Percentiles rank a stretch among this genome's conserved stretches.
Conservation (phyloP, 1,140 invertebrate species). For the Lanistes nyassanus region DNA sequence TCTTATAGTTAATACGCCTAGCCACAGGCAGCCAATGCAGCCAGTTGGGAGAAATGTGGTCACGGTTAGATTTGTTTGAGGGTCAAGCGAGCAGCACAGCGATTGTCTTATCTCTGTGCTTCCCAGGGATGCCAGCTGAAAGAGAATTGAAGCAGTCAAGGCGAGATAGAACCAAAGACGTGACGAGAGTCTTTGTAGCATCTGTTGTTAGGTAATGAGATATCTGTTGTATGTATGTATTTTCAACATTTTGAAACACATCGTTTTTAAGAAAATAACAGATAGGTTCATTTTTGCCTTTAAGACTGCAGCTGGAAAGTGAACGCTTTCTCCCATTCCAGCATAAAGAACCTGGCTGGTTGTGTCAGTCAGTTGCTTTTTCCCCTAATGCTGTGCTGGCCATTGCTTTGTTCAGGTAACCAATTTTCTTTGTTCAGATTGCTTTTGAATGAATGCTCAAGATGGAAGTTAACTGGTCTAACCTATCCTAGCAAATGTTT, state of each 20-base stretch:
- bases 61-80: not conserved
- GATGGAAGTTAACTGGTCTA: not conserved
- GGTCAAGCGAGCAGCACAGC: too few species aligned
- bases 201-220: not conserved
- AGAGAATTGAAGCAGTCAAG: too few species aligned
- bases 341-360: not conserved
- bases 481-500: not conserved
- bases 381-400: not conserved
- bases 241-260: not conserved
- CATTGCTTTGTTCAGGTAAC: slow-evolving; percentile 6
- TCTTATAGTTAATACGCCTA: too few species aligned
- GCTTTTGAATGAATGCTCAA: not conserved
- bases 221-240: not conserved
- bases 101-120: too few species aligned
- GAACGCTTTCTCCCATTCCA: not conserved
- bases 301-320: not conserved
- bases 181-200: not conserved
- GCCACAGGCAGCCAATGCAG: too few species aligned
- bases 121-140: too few species aligned
- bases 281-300: not conserved
- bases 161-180: too few species aligned
- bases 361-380: not conserved
- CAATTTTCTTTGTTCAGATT: not conserved
- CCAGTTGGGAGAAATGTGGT: too few species aligned
- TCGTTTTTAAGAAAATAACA: not conserved